These are phyloP conservation scores for Coenonympha arcania DNA, from an alignment of 2,888 invertebrate genomes.

Conservation along the genomic window DNA sequence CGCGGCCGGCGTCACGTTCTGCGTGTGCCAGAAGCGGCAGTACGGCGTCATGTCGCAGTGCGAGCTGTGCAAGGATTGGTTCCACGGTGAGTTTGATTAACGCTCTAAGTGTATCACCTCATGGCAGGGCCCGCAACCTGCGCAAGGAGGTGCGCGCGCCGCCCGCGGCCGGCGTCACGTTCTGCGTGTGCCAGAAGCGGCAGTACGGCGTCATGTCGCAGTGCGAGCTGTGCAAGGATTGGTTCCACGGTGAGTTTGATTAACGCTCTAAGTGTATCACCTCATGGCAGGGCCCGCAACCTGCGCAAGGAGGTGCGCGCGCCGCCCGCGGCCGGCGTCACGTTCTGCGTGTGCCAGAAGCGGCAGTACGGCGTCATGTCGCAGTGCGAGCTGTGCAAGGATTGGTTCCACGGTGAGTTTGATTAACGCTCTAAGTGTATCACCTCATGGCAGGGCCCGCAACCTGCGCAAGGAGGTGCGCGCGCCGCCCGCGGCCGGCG, in stretches of 20 bases:
- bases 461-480: conserved; percentile 72
- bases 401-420: conserved; percentile 90
- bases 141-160: conserved; percentile 68
- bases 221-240: conserved; percentile 95
- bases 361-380: conserved; percentile 86
- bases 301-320: conserved; percentile 68
- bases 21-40: conserved; percentile 83
- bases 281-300: too few relatives aligned
- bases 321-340: conserved; percentile 56
- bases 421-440: background rate
- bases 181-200: conserved; percentile 85
- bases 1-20: conserved; percentile 76
- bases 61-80: conserved; percentile 96
- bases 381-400: conserved; percentile 94
- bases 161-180: conserved; percentile 66
- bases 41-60: conserved; percentile 92
- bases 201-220: conserved; percentile 88
- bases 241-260: conserved; percentile 84
- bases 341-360: conserved; percentile 86
- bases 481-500: conserved; percentile 53
- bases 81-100: conserved; percentile 78
- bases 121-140: conserved; percentile 57
- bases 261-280: too few relatives aligned
- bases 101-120: too few relatives aligned
- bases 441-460: too few relatives aligned